Percentiles rank a stretch among this genome's conserved stretches.
These are phyloP conservation scores for Garra rufa DNA, from an alignment of 2,113 vertebrate species.

Conservation along the genomic window DNA sequence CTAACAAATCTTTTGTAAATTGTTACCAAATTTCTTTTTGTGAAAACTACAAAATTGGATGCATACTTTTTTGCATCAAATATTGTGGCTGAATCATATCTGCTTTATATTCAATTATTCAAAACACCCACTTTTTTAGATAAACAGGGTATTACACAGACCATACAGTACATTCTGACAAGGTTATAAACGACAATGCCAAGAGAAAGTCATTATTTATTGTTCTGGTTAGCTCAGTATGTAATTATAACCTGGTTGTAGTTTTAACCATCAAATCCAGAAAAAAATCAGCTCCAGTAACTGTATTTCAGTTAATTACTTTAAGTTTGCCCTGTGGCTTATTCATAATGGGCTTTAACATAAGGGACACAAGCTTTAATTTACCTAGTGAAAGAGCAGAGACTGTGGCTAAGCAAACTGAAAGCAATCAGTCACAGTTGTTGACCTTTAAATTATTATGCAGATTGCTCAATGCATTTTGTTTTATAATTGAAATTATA, in stretches of 20 bases:
- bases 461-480: background rate
- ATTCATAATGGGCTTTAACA: constrained; percentile 15
- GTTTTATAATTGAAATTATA: background rate
- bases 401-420: background rate
- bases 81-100: too few species aligned
- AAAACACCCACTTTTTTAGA: too few species aligned
- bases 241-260: background rate
- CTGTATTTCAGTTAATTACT: constrained; percentile 25
- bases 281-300: background rate
- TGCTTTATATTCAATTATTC: too few species aligned
- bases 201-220: too few species aligned
- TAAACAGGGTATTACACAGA: too few species aligned
- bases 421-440: background rate
- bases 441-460: background rate
- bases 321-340: background rate
- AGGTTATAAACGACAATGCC: too few species aligned
- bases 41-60: too few species aligned
- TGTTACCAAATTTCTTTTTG: too few species aligned
- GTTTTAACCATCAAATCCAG: background rate
- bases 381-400: background rate
- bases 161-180: too few species aligned
- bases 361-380: constrained; percentile 13
- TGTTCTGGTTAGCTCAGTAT: too few species aligned
- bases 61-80: too few species aligned
- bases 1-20: too few species aligned